These are phyloP conservation scores for Syrrhaptes paradoxus DNA, from an alignment of 2,113 vertebrate species.

Conservation along the genomic window DNA sequence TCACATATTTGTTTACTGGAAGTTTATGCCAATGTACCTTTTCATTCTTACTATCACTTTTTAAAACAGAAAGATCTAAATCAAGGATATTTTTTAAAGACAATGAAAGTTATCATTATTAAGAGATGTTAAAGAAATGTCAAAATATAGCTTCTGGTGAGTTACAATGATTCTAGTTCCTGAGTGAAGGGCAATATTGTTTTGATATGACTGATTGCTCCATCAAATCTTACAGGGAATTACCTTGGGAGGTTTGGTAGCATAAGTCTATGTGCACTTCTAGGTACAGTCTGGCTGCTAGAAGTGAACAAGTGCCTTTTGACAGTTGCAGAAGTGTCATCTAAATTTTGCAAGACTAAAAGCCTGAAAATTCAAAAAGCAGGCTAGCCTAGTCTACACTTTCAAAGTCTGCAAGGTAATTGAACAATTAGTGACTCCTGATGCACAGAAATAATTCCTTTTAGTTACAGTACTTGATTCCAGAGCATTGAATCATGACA, in stretches of 20 bases:
- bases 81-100: neutral
- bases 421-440: neutral
- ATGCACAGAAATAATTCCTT: neutral
- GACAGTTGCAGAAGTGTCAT: neutral
- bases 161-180: neutral
- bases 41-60: neutral
- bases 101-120: accelerated
- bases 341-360: neutral
- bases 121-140: neutral
- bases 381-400: neutral
- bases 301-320: neutral
- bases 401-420: neutral
- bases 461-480: neutral
- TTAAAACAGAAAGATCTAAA: neutral
- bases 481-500: neutral
- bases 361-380: neutral
- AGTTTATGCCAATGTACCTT: neutral
- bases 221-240: neutral
- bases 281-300: neutral
- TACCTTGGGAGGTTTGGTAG: neutral
- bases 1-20: neutral
- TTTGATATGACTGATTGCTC: neutral
- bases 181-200: neutral
- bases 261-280: neutral
- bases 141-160: neutral